Conservation (phyloP, 2,113 vertebrate genomes). For the Zosterops hypoxanthus region DNA sequence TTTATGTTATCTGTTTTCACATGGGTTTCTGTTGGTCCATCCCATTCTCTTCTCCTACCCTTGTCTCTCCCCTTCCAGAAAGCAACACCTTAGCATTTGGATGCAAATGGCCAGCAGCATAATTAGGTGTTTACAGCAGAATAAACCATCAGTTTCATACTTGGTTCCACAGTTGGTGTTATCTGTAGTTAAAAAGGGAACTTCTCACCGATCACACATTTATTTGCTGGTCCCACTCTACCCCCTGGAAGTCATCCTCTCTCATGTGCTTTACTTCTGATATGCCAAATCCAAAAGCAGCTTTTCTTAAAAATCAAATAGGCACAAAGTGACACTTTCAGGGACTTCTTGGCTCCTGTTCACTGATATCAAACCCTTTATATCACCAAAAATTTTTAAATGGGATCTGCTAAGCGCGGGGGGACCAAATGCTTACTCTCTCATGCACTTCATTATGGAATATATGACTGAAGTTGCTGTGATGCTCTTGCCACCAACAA, state of each 20-base stretch:
- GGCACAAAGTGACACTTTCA: not conserved
- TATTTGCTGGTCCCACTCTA: not conserved
- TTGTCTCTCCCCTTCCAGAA: not conserved
- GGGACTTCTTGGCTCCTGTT: not conserved
- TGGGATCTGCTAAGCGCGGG: not conserved
- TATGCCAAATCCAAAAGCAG: not conserved
- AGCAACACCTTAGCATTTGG: not conserved
- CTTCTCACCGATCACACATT: not conserved
- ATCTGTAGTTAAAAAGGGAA: slow-evolving; percentile 19
- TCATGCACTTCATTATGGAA: slow-evolving; percentile 61
- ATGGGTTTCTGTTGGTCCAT: not conserved
- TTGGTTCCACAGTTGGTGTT: not conserved
- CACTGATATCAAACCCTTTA: not conserved
- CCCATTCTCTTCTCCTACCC: not conserved
- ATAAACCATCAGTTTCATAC: not conserved
- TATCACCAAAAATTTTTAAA: not conserved
- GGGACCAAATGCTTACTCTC: slow-evolving; percentile 37
- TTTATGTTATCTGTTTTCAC: not conserved
- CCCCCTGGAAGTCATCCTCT: not conserved
- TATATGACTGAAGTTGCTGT: slow-evolving; percentile 60
- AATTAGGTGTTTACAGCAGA: not conserved
- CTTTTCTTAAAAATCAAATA: not conserved
- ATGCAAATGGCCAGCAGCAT: not conserved
- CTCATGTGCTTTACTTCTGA: not conserved
- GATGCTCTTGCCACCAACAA: slow-evolving; percentile 58